Conservation (phyloP, 2,888 invertebrate genomes). For the Drymonia ruficornis region DNA sequence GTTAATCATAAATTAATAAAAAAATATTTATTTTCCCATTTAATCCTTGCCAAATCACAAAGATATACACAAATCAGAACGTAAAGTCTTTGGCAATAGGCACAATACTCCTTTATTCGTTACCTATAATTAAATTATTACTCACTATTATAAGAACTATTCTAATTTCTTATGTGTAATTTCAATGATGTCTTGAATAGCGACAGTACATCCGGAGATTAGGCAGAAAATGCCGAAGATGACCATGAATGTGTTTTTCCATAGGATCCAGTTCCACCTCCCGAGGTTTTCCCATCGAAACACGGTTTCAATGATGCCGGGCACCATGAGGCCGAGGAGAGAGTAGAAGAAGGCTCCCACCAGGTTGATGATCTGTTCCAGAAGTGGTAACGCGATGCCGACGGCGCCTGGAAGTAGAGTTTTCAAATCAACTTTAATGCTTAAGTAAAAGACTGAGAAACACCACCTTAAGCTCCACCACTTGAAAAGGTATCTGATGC, state of each 20-base stretch:
- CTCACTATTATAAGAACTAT: conserved; percentile 20
- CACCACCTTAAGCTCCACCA: no score
- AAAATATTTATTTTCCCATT: neutral
- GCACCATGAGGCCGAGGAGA: conserved; percentile 89
- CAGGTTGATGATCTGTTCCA: conserved; percentile 78
- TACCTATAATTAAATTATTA: conserved; percentile 5
- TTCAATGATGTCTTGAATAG: conserved; percentile 64
- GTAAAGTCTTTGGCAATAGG: neutral
- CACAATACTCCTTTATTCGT: neutral
- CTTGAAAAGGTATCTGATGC: no score
- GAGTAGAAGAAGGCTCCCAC: conserved; percentile 87
- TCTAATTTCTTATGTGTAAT: conserved; percentile 76
- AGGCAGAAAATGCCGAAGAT: conserved; percentile 87
- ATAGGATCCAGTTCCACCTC: conserved; percentile 86
- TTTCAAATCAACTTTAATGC: neutral
- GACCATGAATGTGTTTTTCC: conserved; percentile 87
- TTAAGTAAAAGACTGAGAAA: no score
- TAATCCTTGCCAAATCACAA: neutral
- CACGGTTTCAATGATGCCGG: conserved; percentile 90
- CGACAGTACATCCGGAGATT: conserved; percentile 84
- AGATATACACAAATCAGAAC: neutral
- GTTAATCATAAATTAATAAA: no score
- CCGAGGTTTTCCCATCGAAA: conserved; percentile 89
- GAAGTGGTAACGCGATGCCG: conserved; percentile 87
- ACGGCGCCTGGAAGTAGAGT: conserved; percentile 74